A percentile compares a stretch with the other conserved stretches of the same genome.
Conservation (phyloP, 2,888 invertebrate genomes). For the Helicoverpa assulta region DNA sequence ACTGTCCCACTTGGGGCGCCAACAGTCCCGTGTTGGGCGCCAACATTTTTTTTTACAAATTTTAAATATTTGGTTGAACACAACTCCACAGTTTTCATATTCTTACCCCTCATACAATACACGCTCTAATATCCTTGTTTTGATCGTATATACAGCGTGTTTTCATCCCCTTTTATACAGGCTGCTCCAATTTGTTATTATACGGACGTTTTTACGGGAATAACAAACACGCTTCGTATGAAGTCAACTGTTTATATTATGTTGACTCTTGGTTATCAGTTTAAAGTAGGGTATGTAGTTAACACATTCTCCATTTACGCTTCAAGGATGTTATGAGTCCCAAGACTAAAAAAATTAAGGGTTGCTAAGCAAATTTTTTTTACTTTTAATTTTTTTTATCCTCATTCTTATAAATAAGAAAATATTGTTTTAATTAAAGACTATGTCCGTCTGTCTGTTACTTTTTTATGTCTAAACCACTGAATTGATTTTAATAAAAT, state of each 20-base stretch:
- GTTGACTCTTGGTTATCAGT: not conserved
- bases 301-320: too few relatives aligned
- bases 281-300: not conserved
- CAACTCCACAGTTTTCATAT: conserved; percentile 19
- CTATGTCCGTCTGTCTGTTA: too few relatives aligned
- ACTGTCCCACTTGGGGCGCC: not conserved
- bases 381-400: too few relatives aligned
- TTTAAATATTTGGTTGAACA: conserved; percentile 7
- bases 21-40: conserved; percentile 18
- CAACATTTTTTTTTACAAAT: not conserved
- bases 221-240: conserved; percentile 21
- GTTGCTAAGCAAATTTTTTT: too few relatives aligned
- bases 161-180: conserved; percentile 30
- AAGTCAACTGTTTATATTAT: not conserved
- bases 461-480: too few relatives aligned
- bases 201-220: conserved; percentile 12
- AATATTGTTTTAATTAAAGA: too few relatives aligned
- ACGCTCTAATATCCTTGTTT: conserved; percentile 58
- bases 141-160: conserved; percentile 58
- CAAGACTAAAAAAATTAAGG: too few relatives aligned
- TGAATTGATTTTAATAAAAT: too few relatives aligned
- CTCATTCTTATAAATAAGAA: too few relatives aligned
- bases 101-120: conserved; percentile 28
- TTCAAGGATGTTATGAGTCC: too few relatives aligned
- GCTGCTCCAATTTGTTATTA: conserved; percentile 19